Conservation (phyloP, 2,888 invertebrate genomes). For the Temnothorax ravouxi region DNA sequence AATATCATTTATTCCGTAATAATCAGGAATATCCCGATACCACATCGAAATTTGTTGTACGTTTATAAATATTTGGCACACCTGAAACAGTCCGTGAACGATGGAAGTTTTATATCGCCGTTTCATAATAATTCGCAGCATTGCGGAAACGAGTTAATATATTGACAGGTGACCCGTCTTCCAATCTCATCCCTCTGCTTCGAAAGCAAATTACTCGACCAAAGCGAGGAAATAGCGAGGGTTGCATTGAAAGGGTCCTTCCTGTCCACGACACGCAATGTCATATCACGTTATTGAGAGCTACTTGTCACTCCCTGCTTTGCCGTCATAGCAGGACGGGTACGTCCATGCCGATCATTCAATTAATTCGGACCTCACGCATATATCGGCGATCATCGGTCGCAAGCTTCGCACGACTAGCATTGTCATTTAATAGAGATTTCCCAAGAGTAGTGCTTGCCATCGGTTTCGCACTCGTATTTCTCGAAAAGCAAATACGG, state of each 20-base stretch:
- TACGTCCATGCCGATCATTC: conserved; percentile 76
- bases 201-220: conserved; percentile 78
- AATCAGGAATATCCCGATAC: conserved; percentile 24
- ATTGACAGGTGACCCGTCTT: conserved; percentile 77
- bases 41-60: conserved; percentile 7
- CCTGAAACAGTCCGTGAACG: conserved; percentile 24
- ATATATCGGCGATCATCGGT: conserved; percentile 66
- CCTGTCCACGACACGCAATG: conserved; percentile 82
- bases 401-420: conserved; percentile 61
- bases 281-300: conserved; percentile 82
- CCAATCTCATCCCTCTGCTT: conserved; percentile 67
- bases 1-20: conserved; percentile 25
- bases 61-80: conserved; percentile 34
- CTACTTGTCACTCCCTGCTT: conserved; percentile 82
- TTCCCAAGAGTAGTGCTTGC: conserved; percentile 47
- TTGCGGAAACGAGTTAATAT: conserved; percentile 75
- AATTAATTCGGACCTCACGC: conserved; percentile 78
- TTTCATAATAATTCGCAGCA: conserved; percentile 68
- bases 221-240: conserved; percentile 77
- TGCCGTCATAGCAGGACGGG: conserved; percentile 71
- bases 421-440: conserved; percentile 62
- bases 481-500: conserved; percentile 14
- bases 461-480: conserved; percentile 28
- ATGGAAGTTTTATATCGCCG: conserved; percentile 60
- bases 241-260: conserved; percentile 79